Conservation (phyloP, 2,797 vertebrate species). For the Lemur catta region DNA sequence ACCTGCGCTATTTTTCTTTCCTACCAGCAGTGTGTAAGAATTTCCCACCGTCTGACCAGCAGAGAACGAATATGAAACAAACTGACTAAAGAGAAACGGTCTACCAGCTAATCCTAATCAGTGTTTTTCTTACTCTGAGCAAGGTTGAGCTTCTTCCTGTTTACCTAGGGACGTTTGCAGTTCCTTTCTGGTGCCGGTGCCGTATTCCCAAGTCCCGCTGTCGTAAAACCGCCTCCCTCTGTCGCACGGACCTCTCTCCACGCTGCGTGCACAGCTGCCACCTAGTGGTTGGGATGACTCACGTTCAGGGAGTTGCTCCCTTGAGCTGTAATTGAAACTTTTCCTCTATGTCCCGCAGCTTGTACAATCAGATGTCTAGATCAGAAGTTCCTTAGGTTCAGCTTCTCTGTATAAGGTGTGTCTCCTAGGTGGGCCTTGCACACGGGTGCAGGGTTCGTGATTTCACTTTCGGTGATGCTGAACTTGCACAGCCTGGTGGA, state of each 20-base stretch:
- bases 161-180: background rate
- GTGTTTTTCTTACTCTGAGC: background rate
- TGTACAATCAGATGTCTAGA: background rate
- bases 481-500: accelerated
- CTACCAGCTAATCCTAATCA: accelerated
- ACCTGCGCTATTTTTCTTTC: background rate
- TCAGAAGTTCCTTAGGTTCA: background rate
- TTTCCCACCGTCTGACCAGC: background rate
- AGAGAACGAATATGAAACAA: background rate
- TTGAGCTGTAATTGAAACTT: background rate
- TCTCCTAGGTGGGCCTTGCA: background rate
- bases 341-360: background rate
- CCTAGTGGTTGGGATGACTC: background rate
- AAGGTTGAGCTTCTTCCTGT: no score
- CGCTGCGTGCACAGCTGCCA: background rate
- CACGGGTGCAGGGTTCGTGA: accelerated
- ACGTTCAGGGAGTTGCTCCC: background rate
- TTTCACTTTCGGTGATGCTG: no score
- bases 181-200: background rate
- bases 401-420: background rate
- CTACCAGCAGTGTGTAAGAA: background rate
- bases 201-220: background rate
- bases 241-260: accelerated
- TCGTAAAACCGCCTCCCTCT: accelerated
- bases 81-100: no score